Conservation (phyloP, 2,113 vertebrate genomes). For the rabbit (Oryctolagus cuniculus) region DNA sequence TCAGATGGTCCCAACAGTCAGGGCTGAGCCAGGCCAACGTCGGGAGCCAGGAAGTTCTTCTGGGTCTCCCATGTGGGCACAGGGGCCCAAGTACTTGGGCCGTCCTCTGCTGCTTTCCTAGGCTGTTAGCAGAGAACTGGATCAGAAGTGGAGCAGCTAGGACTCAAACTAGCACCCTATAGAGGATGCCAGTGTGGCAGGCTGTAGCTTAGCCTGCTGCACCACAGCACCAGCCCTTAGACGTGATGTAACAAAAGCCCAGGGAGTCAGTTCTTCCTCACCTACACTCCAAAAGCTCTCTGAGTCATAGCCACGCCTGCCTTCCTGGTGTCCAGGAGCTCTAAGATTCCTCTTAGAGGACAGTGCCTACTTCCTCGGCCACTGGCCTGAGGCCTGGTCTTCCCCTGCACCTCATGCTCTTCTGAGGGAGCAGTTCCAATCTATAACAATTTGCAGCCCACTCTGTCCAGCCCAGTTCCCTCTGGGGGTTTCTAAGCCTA, state of each 20-base stretch:
- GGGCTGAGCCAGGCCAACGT: no score
- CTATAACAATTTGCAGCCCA: neutral
- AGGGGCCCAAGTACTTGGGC: no score
- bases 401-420: neutral
- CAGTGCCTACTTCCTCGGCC: neutral
- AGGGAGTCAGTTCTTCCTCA: neutral
- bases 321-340: neutral
- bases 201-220: no score
- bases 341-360: neutral
- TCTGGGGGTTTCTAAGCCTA: neutral
- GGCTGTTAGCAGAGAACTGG: no score
- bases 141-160: no score
- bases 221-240: neutral
- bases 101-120: no score
- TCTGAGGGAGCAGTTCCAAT: neutral
- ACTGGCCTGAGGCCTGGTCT: neutral
- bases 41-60: no score
- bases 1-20: no score
- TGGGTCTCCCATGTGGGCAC: no score
- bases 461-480: neutral
- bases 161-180: no score
- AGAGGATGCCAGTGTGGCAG: no score
- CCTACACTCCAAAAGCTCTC: neutral
- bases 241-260: neutral
- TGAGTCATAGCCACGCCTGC: neutral